Base-by-base conservation (phyloP, 2,113 vertebrate genomes). In the Donacobius atricapilla region DNA sequence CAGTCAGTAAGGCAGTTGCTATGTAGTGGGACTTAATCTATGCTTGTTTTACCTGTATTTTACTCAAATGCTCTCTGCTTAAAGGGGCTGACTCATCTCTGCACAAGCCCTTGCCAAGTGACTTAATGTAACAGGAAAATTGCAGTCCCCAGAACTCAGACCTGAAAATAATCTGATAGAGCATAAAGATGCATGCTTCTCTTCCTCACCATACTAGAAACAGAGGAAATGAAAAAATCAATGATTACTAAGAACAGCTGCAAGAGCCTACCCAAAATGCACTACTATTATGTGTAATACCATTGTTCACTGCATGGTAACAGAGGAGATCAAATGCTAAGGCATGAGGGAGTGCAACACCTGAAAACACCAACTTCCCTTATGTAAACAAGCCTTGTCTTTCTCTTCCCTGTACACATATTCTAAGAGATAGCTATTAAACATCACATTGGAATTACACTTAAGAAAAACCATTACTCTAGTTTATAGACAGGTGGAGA, bases 351-450 rank as follows among this genome's bases (percentile, higher is more conserved):
- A 89, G 22, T 19, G 15, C 30, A 50, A 50, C 25, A 48, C 2
- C 50, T 61, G 28, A 25, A 47, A 93, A 54, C 13, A 50, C 3
- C 15, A 45, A 37, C n/a, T 75, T 58, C 54, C 60, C 42, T 39
- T 35, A 27, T 0, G 0, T 10, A 53, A 65, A 14, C 1, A 7
- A 28, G 39, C 39, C 35, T 65, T 58, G 51, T 45, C 40, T 57
- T 93, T 81, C 31, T 85, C 37, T 79, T 37, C 58, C 33, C 21
- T 20, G 15, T 42, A 60, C 3, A 50, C 1, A 8, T 37, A 51
- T 39, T 77, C 39, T 54, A 86, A 83, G 45, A 72, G 28, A 11
- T n/a, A 57, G 35, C 57, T 73, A 77, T 57, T 57, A 73, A 81
- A 27, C 4, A 39, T 20, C 50, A 54, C 0, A 0, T 6, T 86